phyloP scores from a whole-genome alignment of 2,888 invertebrate genomes.

The Pyrgus malvae region DNA sequence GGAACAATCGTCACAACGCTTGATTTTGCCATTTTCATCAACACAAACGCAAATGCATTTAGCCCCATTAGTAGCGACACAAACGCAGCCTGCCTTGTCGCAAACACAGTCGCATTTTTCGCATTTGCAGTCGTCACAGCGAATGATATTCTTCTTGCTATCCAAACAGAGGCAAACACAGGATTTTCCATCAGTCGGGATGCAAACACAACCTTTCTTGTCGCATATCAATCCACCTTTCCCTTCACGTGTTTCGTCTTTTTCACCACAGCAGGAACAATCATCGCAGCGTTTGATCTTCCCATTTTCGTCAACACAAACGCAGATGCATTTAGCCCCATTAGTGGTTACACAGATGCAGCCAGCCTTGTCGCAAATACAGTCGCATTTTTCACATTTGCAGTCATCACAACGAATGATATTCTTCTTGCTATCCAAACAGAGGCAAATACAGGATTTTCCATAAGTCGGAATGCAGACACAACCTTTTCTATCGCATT shows the following conservation, averaged over 20 bases:
- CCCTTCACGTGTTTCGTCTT: no score
- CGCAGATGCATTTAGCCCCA: conserved; percentile 36
- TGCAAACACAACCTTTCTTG: no score
- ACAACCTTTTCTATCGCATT: conserved; percentile 38
- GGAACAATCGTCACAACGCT: conserved; percentile 12
- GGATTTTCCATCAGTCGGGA: no score
- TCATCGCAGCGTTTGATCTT: no score
- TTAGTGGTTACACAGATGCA: conserved; percentile 31
- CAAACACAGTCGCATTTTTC: no score
- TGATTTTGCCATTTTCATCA: conserved; percentile 38
- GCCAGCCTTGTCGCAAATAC: conserved; percentile 35
- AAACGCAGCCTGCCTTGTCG: conserved; percentile 44
- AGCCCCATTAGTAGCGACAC: conserved; percentile 43
- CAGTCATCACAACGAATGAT: conserved; percentile 41
- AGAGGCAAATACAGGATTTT: conserved; percentile 42
- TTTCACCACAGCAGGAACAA: no score
- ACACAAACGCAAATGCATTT: conserved; percentile 45
- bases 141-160: no score
- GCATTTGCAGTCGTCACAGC: no score
- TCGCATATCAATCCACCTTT: no score
- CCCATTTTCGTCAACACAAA: conserved; percentile 24
- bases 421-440: conserved; percentile 37
- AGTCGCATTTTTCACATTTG: conserved; percentile 35
- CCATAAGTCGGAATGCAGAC: conserved; percentile 40
- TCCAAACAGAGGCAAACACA: no score